These are phyloP conservation scores for Apistogramma diplotaenia DNA, from an alignment of 2,113 vertebrate genomes.

Conservation along the genomic window DNA sequence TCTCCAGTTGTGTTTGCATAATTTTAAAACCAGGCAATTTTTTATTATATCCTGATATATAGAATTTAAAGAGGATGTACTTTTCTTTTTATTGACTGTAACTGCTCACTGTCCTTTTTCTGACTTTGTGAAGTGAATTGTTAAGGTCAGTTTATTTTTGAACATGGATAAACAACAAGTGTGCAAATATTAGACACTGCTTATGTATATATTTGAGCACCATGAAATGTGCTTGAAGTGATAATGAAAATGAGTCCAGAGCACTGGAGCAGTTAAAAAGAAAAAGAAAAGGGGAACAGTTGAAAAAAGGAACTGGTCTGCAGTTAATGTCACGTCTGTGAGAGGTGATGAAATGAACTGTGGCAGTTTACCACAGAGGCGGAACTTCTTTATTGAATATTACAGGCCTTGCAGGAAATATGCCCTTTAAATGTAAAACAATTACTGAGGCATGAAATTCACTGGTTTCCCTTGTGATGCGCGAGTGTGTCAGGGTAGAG, in stretches of 20 bases:
- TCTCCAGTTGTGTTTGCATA: background rate
- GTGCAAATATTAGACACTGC: accelerated
- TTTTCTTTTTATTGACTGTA: background rate
- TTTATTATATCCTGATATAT: background rate
- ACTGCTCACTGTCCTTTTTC: background rate
- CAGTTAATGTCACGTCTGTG: background rate
- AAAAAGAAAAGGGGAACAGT: too few species aligned
- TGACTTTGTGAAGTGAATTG: background rate
- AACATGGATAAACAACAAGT: accelerated
- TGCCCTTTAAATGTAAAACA: background rate
- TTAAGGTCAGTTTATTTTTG: background rate
- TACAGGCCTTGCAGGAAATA: background rate
- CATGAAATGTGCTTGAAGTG: background rate
- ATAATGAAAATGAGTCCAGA: background rate
- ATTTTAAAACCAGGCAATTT: background rate
- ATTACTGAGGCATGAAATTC: background rate
- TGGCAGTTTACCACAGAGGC: background rate
- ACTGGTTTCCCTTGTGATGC: background rate
- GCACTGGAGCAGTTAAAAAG: accelerated
- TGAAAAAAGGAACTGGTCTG: background rate
- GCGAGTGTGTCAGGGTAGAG: background rate
- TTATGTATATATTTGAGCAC: background rate
- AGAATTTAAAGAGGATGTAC: background rate
- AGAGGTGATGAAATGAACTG: background rate
- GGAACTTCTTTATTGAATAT: background rate